Conservation (phyloP, 2,797 vertebrate species). For the Ptychobarbus kaznakovi region DNA sequence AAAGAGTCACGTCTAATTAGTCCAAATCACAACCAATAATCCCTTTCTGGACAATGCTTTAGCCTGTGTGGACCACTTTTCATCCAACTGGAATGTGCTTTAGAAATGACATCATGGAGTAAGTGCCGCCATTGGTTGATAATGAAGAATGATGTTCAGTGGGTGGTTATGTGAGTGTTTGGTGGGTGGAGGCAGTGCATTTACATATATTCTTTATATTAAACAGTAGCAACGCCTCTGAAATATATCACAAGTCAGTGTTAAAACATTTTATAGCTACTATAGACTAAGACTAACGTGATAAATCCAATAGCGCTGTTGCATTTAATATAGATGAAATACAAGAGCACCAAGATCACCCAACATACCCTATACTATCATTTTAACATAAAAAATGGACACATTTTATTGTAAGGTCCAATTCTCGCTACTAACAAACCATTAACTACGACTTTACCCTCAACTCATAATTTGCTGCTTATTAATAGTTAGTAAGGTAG, state of each 20-base stretch:
- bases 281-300: not conserved
- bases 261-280: conserved; percentile 18
- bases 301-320: not conserved
- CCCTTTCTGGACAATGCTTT: conserved; percentile 9
- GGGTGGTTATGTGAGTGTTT: not conserved
- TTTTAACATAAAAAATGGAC: not conserved
- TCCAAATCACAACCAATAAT: not conserved
- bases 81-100: conserved; percentile 38
- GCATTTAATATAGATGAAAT: conserved; percentile 6
- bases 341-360: not conserved
- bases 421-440: too few relatives aligned
- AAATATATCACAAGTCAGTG: not conserved
- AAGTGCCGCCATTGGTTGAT: conserved; percentile 29
- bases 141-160: conserved; percentile 12
- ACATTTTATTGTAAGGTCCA: too few relatives aligned
- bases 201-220: not conserved
- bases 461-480: too few relatives aligned
- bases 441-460: too few relatives aligned
- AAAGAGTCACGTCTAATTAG: not conserved
- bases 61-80: not conserved
- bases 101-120: conserved; percentile 36
- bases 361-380: not conserved
- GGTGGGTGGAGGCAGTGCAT: not conserved
- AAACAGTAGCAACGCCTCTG: not conserved
- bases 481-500: too few relatives aligned